phyloP scores from a whole-genome alignment of 2,888 invertebrate genomes.

The Brachyptera risi region DNA sequence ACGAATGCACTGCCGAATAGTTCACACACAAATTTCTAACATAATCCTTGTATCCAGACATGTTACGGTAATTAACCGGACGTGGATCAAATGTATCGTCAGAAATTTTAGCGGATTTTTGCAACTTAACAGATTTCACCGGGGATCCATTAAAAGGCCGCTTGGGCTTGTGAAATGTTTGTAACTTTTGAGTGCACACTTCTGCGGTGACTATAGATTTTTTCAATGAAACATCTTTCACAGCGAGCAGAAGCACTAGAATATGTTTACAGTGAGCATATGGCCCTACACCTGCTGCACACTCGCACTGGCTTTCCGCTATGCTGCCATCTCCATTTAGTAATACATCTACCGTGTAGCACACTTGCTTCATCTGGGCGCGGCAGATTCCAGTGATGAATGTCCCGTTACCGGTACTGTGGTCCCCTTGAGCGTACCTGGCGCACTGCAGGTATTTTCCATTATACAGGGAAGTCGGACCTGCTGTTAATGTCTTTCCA shows the following conservation, averaged over 20 bases:
- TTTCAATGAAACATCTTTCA: background rate
- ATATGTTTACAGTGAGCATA: slow-evolving; percentile 29
- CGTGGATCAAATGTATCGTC: background rate
- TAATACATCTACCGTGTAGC: slow-evolving; percentile 22
- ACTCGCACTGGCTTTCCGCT: slow-evolving; percentile 26
- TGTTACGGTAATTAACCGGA: background rate
- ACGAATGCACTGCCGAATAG: background rate
- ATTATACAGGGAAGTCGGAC: background rate
- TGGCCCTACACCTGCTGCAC: slow-evolving; percentile 26
- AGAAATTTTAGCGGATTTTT: background rate
- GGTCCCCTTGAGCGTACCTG: background rate
- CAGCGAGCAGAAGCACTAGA: slow-evolving; percentile 19
- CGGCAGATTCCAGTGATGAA: slow-evolving; percentile 22
- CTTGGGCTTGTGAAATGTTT: slow-evolving; percentile 25
- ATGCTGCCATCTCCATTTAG: slow-evolving; percentile 17
- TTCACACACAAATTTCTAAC: slow-evolving; percentile 22
- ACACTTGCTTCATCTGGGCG: slow-evolving; percentile 28
- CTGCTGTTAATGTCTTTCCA: background rate
- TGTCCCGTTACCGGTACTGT: background rate
- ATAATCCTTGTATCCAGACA: background rate
- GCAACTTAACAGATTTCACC: slow-evolving; percentile 20
- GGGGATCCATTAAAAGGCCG: slow-evolving; percentile 23
- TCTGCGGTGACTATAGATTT: background rate
- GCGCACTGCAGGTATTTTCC: slow-evolving; percentile 1
- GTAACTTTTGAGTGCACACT: slow-evolving; percentile 21